phyloP scores from a whole-genome alignment of 2,888 invertebrate species.

The Baccha elongata region DNA sequence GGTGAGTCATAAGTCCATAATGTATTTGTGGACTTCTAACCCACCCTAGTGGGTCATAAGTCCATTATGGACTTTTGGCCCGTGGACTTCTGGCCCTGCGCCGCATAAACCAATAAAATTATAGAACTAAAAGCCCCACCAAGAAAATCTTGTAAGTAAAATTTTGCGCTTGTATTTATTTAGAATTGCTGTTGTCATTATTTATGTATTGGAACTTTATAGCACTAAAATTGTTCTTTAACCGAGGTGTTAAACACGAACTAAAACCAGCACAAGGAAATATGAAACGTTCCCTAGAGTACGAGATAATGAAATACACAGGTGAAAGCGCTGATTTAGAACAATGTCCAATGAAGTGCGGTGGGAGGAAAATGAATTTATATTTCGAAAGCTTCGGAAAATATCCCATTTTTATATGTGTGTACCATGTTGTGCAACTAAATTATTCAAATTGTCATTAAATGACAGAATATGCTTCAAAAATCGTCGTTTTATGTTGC shows the following conservation, averaged over 20 bases:
- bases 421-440: constrained; percentile 76
- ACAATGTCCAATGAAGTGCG: constrained; percentile 77
- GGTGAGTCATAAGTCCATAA: constrained; percentile 77
- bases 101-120: constrained; percentile 50
- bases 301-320: constrained; percentile 76
- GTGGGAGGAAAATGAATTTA: constrained; percentile 76
- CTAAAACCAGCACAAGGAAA: constrained; percentile 31
- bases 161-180: too few species aligned
- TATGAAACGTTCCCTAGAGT: constrained; percentile 74
- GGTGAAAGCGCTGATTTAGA: constrained; percentile 76
- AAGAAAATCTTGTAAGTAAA: constrained; percentile 72
- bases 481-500: constrained; percentile 63
- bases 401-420: constrained; percentile 76
- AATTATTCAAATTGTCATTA: constrained; percentile 57
- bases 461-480: constrained; percentile 25
- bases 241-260: constrained; percentile 58
- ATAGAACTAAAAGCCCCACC: constrained; percentile 23
- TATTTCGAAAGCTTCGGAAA: constrained; percentile 75
- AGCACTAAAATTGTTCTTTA: constrained; percentile 76
- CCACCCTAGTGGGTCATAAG: too few species aligned
- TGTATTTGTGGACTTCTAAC: constrained; percentile 72
- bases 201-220: too few species aligned
- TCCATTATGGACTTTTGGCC: too few species aligned
- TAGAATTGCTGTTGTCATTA: too few species aligned
- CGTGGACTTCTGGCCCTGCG: too few species aligned